Base-by-base conservation (phyloP, 1,140 invertebrate species). In the Callitettix versicolor region DNA sequence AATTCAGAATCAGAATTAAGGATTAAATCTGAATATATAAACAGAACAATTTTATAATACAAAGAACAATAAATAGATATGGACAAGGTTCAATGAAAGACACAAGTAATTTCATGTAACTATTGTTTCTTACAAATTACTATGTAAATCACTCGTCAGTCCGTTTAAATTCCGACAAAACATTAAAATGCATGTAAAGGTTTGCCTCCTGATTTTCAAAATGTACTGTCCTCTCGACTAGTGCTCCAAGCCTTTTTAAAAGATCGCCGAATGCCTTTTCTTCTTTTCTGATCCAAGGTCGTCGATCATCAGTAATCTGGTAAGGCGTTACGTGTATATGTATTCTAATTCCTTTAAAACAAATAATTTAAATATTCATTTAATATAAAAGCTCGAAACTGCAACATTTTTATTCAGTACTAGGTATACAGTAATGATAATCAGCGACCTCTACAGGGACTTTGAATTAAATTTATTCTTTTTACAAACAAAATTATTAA, bases 291-390 rank as follows among this genome's bases (percentile, higher is more conserved):
- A 93, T 88, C 86, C 88, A 92, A 4, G 82, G 81, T 53, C 88
- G 71, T 26, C 79, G 71, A 51, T 80, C 76, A 65, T 90, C 87
- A 48, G 76, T 67, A 40, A 87, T 76, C 73, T 93, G 88, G 71
- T 91, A 92, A 1, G 88, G 88, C 21, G 87, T 88, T 9, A 91
- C 84, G 69, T 91, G 86, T 26, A 90, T 76, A 63, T 79, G 78
- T 43, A 87, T 72, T 43, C 76, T 75, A 63, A 87, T 80, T 53
- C 71, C 79, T 82, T 60, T 33, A 70, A 71, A 43, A 53, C n/a
- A 38, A 41, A 21, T 21, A 51, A 42, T 14, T 36, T 46, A 36
- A 34, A 41, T 46, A 15, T 38, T 41, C 46, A 46, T 41, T 34
- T 36, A 52, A 55, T 42, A 9, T 42, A 17, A 33, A 34, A 18